A percentile compares a stretch with the other conserved stretches of the same genome.
Evolutionary conservation across 2,797 vertebrate genomes (phyloP).

Genomic region (Tolypeutes matacus): DNA sequence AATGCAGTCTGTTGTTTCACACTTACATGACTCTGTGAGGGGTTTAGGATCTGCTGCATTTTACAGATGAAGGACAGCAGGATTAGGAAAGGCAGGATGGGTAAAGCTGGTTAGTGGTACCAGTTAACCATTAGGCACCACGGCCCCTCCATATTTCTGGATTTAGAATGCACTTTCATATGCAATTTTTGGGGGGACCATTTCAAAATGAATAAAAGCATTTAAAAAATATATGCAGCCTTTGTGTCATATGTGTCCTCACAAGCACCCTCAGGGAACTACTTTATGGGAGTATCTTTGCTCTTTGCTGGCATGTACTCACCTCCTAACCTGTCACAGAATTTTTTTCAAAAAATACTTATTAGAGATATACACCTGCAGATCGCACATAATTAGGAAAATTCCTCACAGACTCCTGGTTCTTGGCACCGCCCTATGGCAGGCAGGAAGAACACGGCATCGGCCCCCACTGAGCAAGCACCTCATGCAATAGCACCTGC

Average conservation of each 20-base stretch:
- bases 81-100: too few relatives aligned
- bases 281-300: background rate
- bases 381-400: background rate
- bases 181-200: background rate
- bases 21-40: background rate
- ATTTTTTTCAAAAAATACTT: background rate
- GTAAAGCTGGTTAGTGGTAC: background rate
- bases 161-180: background rate
- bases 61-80: background rate
- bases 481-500: fast-evolving
- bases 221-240: background rate
- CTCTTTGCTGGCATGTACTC: background rate
- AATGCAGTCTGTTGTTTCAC: background rate
- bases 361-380: background rate
- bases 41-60: background rate
- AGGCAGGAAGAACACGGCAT: background rate
- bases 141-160: background rate
- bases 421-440: background rate
- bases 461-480: fast-evolving
- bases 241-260: background rate
- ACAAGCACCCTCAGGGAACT: background rate
- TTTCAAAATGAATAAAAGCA: background rate
- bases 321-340: background rate
- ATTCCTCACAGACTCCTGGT: fast-evolving
- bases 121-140: fast-evolving